phyloP scores from a whole-genome alignment of 2,888 invertebrate genomes.

The Hydriomena furcata region DNA sequence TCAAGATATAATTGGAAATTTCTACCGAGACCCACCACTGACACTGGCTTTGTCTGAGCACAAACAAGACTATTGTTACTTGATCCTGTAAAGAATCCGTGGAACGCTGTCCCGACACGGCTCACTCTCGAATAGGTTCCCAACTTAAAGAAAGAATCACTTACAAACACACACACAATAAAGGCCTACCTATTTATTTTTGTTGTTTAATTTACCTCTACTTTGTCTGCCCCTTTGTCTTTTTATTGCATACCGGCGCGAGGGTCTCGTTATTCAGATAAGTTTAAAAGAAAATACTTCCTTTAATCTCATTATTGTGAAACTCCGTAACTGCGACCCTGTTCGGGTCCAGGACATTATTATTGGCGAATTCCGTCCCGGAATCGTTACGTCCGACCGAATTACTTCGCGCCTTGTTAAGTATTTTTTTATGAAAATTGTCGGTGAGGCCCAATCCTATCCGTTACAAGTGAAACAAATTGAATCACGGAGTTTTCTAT shows the following conservation, averaged over 20 bases:
- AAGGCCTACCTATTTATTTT: conserved; percentile 58
- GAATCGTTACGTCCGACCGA: conserved; percentile 41
- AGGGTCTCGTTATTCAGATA: conserved; percentile 53
- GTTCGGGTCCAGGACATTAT: conserved; percentile 45
- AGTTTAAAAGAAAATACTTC: conserved; percentile 59
- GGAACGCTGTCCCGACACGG: conserved; percentile 41
- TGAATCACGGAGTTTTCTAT: conserved; percentile 40
- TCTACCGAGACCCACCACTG: conserved; percentile 28
- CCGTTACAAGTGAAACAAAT: conserved; percentile 40
- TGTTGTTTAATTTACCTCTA: conserved; percentile 63
- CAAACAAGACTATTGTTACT: conserved; percentile 29
- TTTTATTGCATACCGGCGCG: conserved; percentile 52
- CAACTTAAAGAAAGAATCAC: conserved; percentile 46
- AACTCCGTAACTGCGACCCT: conserved; percentile 43
- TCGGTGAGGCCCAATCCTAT: conserved; percentile 34
- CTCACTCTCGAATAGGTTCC: conserved; percentile 28
- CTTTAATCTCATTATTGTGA: conserved; percentile 61
- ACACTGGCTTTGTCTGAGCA: conserved; percentile 34
- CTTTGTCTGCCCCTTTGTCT: conserved; percentile 55
- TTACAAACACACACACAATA: too few species aligned
- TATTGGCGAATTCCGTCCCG: conserved; percentile 41
- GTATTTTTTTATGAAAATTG: conserved; percentile 45
- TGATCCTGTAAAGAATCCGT: conserved; percentile 25
- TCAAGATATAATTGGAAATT: conserved; percentile 38
- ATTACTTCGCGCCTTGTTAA: conserved; percentile 44